Base-by-base conservation (phyloP, 2,797 vertebrate genomes). In the Molothrus aeneus region DNA sequence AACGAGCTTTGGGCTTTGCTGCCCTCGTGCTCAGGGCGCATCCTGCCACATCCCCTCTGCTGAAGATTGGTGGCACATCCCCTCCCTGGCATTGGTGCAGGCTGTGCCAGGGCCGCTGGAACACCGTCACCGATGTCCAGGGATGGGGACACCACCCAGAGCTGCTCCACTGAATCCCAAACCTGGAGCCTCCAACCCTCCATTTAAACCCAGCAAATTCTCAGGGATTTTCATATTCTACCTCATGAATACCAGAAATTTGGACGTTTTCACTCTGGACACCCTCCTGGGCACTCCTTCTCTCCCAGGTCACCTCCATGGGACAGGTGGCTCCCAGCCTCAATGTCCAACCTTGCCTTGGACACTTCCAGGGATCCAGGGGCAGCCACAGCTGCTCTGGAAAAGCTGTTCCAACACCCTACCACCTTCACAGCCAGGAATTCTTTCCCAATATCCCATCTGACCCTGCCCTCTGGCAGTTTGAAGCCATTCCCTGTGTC, bases 81-180 rank as follows among this genome's bases (percentile, higher is more conserved):
- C 36, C 36, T 36, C 36, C 36, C 2, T 13, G 48, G 73, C 53
- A 1, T 10, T 16, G 79, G n/a, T 31, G 60, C 24, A 21, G 48
- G 48, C 31, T 61, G 29, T 1, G 5, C 75, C 18, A 25, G 22
- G 64, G 51, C 36, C 9, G 36, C 36, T 36, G 36, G 18, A 16
- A 2, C 0, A 2, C 22, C 45, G 45, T 40, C 83, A 13, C 1
- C 0, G 4, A 1, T 32, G 6, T 36, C 60, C 36, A 21, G 50
- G 47, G 18, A 7, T 0, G 19, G n/a, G 13, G 3, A 7, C 26
- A 11, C 2, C 28, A 9, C n/a, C 29, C 22, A 17, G 45, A 50
- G 17, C 31, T 60, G 3, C 53, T 54, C n/a, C 61, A 5, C 11
- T 2, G 28, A 57, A 61, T 43, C 73, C 51, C 43, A 68, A 19